Evolutionary conservation across 2,797 vertebrate species (phyloP).

Genomic region (Sebastolobus alascanus): DNA sequence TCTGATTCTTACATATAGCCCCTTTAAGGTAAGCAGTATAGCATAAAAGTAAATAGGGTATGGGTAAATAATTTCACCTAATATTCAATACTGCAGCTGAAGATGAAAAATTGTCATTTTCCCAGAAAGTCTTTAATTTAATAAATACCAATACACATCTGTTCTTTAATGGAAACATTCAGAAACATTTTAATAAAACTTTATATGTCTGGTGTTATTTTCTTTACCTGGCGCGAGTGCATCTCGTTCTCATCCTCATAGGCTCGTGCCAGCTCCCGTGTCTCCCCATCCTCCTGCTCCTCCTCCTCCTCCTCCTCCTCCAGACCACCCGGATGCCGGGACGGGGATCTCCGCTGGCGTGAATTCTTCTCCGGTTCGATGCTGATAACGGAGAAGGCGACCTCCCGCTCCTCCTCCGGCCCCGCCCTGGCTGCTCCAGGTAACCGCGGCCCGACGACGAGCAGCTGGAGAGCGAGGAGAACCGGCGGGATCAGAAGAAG

Average conservation of each 20-base stretch:
- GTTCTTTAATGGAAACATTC: not conserved
- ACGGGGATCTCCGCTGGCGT: conserved; percentile 5
- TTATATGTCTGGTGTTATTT: not conserved
- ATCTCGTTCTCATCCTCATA: conserved; percentile 81
- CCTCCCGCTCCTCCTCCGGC: conserved; percentile 14
- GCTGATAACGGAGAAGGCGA: conserved; percentile 79
- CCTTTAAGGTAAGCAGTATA: not conserved
- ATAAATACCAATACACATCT: not conserved
- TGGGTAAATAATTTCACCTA: not conserved
- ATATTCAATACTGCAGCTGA: not conserved
- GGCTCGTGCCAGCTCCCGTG: conserved; percentile 25
- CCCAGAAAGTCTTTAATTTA: not conserved
- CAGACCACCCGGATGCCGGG: conserved; percentile 23
- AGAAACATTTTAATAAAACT: not conserved
- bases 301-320: conserved; percentile 37
- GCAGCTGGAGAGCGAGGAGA: conserved; percentile 73
- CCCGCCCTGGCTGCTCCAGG: conserved; percentile 25
- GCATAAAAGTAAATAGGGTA: not conserved
- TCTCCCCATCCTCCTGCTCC: conserved; percentile 24
- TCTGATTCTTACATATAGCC: too few species aligned
- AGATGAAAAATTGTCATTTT: not conserved
- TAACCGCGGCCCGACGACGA: conserved; percentile 64
- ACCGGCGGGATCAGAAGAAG: conserved; percentile 65
- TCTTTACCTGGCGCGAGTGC: conserved; percentile 66
- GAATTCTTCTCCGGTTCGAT: conserved; percentile 70